Percentiles rank a stretch among this genome's conserved stretches.
Conservation (phyloP, 2,888 invertebrate genomes). For the Orgyia antiqua region DNA sequence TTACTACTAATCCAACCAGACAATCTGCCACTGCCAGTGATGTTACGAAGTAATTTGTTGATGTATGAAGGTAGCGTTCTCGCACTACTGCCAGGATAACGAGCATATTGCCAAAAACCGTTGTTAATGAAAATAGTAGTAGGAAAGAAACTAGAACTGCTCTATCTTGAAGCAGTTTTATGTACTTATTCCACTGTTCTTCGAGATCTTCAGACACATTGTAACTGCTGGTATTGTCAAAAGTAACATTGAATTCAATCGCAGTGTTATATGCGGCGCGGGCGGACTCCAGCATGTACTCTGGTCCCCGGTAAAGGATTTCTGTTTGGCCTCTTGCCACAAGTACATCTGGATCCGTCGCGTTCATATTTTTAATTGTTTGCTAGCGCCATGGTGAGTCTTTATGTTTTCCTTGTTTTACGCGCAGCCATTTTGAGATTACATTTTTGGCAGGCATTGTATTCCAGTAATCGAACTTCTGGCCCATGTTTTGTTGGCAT, state of each 20-base stretch:
- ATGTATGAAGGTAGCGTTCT: conserved; percentile 96
- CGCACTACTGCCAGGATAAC: conserved; percentile 96
- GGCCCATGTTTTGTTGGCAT: conserved; percentile 63
- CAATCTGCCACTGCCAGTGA: conserved; percentile 98
- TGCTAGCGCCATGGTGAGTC: conserved; percentile 65
- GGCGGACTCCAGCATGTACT: conserved; percentile 45
- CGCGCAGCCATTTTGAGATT: conserved; percentile 72
- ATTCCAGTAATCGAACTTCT: conserved; percentile 54
- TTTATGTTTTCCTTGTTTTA: conserved; percentile 71
- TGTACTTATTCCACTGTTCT: conserved; percentile 67
- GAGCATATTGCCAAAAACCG: conserved; percentile 96
- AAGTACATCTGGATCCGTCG: conserved; percentile 52
- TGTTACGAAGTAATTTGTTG: conserved; percentile 98
- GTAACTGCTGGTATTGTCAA: conserved; percentile 45
- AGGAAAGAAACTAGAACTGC: conserved; percentile 88
- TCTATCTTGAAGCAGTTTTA: conserved; percentile 79
- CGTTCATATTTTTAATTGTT: conserved; percentile 70
- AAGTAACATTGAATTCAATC: conserved; percentile 54
- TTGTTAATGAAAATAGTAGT: conserved; percentile 91
- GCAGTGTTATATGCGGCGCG: conserved; percentile 42
- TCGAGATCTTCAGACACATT: conserved; percentile 45
- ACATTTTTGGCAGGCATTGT: conserved; percentile 72
- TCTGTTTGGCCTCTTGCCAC: conserved; percentile 69
- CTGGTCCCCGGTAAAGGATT: conserved; percentile 49
- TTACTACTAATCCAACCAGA: conserved; percentile 96